Evolutionary conservation across 2,797 vertebrate species (phyloP), one percentile per base, ranked within the genome.

Genomic region (Acomys russatus): DNA sequence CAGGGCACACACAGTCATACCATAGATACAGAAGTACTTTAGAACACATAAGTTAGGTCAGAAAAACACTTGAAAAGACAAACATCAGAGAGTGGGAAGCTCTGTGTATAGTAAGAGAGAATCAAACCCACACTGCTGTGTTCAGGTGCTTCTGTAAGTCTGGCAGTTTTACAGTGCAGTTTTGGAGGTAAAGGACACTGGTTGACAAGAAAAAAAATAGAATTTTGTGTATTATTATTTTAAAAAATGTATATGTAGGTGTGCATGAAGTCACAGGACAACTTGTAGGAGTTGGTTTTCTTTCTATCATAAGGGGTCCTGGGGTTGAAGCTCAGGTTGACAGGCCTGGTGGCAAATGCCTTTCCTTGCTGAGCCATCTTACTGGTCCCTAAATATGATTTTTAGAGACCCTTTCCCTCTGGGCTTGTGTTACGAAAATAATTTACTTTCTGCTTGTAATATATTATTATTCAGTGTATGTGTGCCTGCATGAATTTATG

Each of bases 401-500:
- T 9, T 77, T 82, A 91, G 61, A 96, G 49, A 9, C 11, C 66
- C 15, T 85, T 83, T 94, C 7, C 66, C 33, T 88, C 63, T 66
- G 38, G n/a, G 71, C 8, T 89, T 91, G 3, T 59, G 83, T 95
- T 82, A 92, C 9, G 73, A 89, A 86, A 33, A 90, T 66, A 49
- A 14, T 88, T 74, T 80, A 23, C 17, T 94, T 94, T 28, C 64
- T 49, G 38, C 38, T 84, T 66, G 17, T 84, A 66, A 66, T 66
- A 9, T 66, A 64, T 64, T 63, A 82, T 78, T 61, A 49, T 49
- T 84, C 28, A 20, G 5, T 84, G 28, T 66, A 49, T 84, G 44
- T 84, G 63, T 66, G 63, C 38, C 63, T 66, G 9, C 38, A 66
- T 66, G 82, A 66, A 49, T 84, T 64, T 66, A 66, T 66, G 38